Percentiles rank a stretch among this genome's conserved stretches.
These are phyloP conservation scores for Anolis sagrei DNA, from an alignment of 2,113 vertebrate species.

Conservation along the genomic window DNA sequence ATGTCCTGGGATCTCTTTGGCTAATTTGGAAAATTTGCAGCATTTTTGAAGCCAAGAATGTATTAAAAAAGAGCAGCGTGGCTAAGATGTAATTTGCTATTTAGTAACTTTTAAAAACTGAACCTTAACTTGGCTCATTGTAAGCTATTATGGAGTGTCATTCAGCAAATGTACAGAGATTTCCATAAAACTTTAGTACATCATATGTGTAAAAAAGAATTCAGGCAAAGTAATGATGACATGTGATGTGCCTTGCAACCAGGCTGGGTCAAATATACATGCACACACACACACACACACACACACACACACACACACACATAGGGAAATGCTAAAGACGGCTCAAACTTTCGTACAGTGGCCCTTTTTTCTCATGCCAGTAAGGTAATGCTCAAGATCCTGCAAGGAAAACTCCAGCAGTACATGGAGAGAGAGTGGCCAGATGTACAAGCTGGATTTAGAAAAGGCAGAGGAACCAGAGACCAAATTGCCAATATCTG, in stretches of 20 bases:
- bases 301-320: too few species aligned
- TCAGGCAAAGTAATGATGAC: background rate
- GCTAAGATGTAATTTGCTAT: background rate
- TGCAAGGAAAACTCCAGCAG: too few species aligned
- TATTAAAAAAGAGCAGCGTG: background rate
- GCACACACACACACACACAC: too few species aligned
- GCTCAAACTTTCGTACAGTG: too few species aligned
- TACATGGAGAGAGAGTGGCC: too few species aligned
- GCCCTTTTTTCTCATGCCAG: too few species aligned
- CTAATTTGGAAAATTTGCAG: constrained; percentile 18
- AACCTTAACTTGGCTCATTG: background rate
- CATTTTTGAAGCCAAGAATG: background rate
- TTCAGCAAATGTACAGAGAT: background rate
- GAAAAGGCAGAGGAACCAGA: too few species aligned
- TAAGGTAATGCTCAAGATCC: too few species aligned
- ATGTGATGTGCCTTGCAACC: background rate
- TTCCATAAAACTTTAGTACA: background rate
- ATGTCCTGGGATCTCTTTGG: background rate
- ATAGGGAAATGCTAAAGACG: too few species aligned
- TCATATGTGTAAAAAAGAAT: background rate
- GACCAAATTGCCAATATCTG: too few species aligned
- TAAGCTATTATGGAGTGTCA: background rate
- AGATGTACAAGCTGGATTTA: too few species aligned
- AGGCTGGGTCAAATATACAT: too few species aligned
- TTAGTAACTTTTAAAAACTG: background rate